phyloP scores from a whole-genome alignment of 2,797 vertebrate species.

The Leptoclinus maculatus region DNA sequence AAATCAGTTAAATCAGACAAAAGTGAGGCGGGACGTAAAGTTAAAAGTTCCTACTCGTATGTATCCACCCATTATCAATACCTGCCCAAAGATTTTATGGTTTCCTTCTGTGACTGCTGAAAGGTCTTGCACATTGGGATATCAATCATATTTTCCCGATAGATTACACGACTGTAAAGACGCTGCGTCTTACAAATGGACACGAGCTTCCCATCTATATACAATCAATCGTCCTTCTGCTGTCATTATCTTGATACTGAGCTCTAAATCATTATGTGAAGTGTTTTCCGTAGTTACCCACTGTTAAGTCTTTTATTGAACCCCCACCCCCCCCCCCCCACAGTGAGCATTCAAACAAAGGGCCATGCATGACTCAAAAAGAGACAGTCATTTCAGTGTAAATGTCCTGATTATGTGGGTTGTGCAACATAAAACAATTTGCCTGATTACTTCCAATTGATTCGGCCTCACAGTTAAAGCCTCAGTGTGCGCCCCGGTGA shows the following conservation, averaged over 20 bases:
- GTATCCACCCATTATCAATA: constrained; percentile 7
- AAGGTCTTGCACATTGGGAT: constrained; percentile 28
- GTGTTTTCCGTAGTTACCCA: constrained; percentile 72
- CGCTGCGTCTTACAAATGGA: constrained; percentile 42
- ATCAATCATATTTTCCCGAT: constrained; percentile 55
- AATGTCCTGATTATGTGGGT: constrained; percentile 86
- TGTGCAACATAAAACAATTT: constrained; percentile 88
- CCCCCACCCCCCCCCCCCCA: constrained; percentile 42
- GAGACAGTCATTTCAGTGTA: constrained; percentile 85
- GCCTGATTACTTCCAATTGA: constrained; percentile 90
- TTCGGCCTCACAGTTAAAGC: constrained; percentile 82
- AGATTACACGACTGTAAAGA: constrained; percentile 53
- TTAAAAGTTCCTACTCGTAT: constrained; percentile 2
- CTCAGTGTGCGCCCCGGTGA: constrained; percentile 64
- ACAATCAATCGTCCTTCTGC: constrained; percentile 49
- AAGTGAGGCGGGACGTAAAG: constrained; percentile 7
- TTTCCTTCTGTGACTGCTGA: constrained; percentile 29
- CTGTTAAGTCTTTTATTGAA: constrained; percentile 78
- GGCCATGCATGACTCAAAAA: constrained; percentile 78
- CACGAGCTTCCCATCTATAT: constrained; percentile 44
- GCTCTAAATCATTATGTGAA: constrained; percentile 74
- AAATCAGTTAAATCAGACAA: constrained; percentile 2
- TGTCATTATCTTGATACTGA: constrained; percentile 68
- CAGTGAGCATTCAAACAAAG: constrained; percentile 64
- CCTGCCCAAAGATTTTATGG: constrained; percentile 48